These are phyloP conservation scores for Thumatha senex DNA, from an alignment of 2,888 invertebrate genomes.

Conservation along the genomic window DNA sequence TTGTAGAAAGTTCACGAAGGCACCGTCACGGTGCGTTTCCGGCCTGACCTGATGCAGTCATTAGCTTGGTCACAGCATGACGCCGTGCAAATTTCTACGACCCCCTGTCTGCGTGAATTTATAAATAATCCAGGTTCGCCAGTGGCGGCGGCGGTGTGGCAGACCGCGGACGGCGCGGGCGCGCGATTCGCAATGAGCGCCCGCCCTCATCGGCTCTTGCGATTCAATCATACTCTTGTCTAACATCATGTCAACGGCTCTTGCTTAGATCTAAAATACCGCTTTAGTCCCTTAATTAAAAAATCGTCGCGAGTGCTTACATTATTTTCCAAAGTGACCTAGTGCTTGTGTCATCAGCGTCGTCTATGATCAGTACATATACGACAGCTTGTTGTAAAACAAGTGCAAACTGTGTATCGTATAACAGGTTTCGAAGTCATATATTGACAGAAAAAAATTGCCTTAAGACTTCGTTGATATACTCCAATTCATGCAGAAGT, in stretches of 20 bases:
- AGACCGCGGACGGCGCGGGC: conserved; percentile 83
- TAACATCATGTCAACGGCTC: conserved; percentile 19
- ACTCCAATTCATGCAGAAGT: conserved; percentile 56
- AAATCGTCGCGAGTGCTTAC: conserved; percentile 43
- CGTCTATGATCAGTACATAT: conserved; percentile 30
- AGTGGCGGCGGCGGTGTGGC: conserved; percentile 81
- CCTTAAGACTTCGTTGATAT: conserved; percentile 9
- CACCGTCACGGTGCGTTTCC: conserved; percentile 52
- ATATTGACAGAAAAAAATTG: conserved; percentile 11
- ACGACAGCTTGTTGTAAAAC: conserved; percentile 33
- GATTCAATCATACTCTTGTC: conserved; percentile 45
- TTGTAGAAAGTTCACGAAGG: conserved; percentile 4
- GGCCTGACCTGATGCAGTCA: conserved; percentile 65
- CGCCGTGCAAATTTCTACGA: conserved; percentile 80
- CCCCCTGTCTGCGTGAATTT: conserved; percentile 81
- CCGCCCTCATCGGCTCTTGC: conserved; percentile 69
- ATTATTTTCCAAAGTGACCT: conserved; percentile 33
- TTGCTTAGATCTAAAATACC: conserved; percentile 16
- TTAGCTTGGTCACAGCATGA: conserved; percentile 67
- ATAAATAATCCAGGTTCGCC: conserved; percentile 80
- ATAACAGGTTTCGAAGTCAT: conserved; percentile 18
- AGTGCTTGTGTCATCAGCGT: conserved; percentile 34
- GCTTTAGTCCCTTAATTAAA: conserved; percentile 9
- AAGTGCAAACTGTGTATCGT: conserved; percentile 25
- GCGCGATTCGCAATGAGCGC: conserved; percentile 68